phyloP scores from a whole-genome alignment of 92 coral and sea anemone genomes.

The Galaxea fascicularis region DNA sequence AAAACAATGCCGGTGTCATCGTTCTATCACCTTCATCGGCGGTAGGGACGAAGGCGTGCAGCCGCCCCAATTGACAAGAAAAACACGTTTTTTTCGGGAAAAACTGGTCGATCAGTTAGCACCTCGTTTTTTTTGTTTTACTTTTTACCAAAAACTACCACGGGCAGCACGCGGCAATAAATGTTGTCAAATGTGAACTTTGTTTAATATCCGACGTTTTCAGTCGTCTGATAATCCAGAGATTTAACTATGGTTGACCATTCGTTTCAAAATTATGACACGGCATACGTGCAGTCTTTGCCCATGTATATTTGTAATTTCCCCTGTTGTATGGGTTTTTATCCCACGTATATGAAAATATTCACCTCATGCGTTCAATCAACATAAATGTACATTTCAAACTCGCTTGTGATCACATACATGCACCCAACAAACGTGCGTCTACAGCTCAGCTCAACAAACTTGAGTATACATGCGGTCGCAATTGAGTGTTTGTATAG shows the following conservation, averaged over 20 bases:
- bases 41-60: too few relatives aligned
- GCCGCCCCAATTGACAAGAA: too few relatives aligned
- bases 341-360: constrained; percentile 10
- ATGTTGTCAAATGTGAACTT: too few relatives aligned
- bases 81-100: too few relatives aligned
- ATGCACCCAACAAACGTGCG: neutral
- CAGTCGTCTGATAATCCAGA: too few relatives aligned
- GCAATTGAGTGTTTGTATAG: neutral
- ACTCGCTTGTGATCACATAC: constrained; percentile 1
- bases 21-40: too few relatives aligned
- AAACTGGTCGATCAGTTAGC: too few relatives aligned
- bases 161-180: too few relatives aligned
- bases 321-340: constrained; percentile 15
- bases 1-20: too few relatives aligned
- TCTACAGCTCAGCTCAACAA: constrained; percentile 1
- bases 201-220: too few relatives aligned
- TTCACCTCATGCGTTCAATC: constrained; percentile 4
- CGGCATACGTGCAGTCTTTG: constrained; percentile 2
- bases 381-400: neutral
- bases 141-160: too few relatives aligned
- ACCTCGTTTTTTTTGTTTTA: too few relatives aligned
- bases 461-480: constrained; percentile 1
- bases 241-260: constrained; percentile 22
- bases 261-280: constrained; percentile 3
- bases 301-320: constrained; percentile 13